A percentile compares a stretch with the other conserved stretches of the same genome.
phyloP scores from a whole-genome alignment of 2,888 invertebrate genomes.

The Ormyrus thymus region DNA sequence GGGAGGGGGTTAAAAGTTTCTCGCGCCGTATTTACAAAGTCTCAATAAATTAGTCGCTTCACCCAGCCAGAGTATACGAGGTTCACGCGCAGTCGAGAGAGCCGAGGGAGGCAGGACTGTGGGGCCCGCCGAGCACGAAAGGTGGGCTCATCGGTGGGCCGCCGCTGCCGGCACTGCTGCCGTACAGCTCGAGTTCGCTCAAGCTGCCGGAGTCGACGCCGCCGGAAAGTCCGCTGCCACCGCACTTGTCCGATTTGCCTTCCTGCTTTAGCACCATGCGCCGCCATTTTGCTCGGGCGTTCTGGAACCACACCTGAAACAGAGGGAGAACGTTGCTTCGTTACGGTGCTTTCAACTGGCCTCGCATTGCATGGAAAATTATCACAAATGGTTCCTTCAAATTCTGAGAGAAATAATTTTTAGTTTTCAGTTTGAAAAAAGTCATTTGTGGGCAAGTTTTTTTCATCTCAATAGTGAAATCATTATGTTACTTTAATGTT shows the following conservation, averaged over 20 bases:
- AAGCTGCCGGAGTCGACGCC: slow-evolving; percentile 78
- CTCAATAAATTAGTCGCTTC: not conserved
- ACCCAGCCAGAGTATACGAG: not conserved
- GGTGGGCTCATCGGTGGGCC: slow-evolving; percentile 84
- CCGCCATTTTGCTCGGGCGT: slow-evolving; percentile 94
- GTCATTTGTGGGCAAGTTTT: no score
- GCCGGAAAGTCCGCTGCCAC: slow-evolving; percentile 77
- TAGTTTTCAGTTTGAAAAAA: no score
- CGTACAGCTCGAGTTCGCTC: slow-evolving; percentile 74
- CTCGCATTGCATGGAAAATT: no score
- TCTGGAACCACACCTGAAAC: slow-evolving; percentile 95
- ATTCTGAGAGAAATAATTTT: no score
- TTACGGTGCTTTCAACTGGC: no score
- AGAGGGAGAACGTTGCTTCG: not conserved
- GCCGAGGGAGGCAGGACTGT: slow-evolving; percentile 83
- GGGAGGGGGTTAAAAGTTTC: not conserved
- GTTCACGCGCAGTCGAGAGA: slow-evolving; percentile 85
- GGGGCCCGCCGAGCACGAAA: slow-evolving; percentile 82
- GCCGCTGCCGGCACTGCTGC: slow-evolving; percentile 80
- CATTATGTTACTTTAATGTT: no score
- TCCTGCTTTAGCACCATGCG: slow-evolving; percentile 90
- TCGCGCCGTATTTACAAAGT: not conserved
- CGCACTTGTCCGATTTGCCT: slow-evolving; percentile 85
- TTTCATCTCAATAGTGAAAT: no score
- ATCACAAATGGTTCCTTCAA: no score